These are phyloP conservation scores for Apamea sordens DNA, from an alignment of 2,888 invertebrate genomes.

Conservation along the genomic window DNA sequence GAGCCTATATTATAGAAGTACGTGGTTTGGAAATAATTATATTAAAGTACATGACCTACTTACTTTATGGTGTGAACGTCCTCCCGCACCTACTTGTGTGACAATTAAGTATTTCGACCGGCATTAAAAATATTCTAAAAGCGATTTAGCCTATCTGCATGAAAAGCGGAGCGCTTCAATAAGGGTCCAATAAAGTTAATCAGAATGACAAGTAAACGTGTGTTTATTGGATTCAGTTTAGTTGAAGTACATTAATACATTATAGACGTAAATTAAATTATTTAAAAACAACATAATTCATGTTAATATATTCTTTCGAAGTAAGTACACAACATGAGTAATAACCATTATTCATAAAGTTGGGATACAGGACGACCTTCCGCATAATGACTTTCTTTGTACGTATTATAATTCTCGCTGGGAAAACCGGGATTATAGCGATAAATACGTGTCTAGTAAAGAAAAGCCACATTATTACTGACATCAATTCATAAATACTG, in stretches of 20 bases:
- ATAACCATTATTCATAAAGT: constrained; percentile 43
- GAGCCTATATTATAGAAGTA: background rate
- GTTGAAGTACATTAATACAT: background rate
- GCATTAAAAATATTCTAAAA: constrained; percentile 24
- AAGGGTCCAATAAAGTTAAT: background rate
- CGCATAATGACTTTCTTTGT: constrained; percentile 56
- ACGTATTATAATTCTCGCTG: constrained; percentile 19
- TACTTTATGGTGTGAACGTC: constrained; percentile 43
- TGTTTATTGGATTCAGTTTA: background rate
- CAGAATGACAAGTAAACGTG: background rate
- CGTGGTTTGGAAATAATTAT: constrained; percentile 8
- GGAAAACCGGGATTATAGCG: constrained; percentile 49
- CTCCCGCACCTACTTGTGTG: constrained; percentile 26
- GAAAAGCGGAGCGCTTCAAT: constrained; percentile 3
- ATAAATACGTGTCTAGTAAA: constrained; percentile 33
- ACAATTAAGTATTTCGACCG: constrained; percentile 30
- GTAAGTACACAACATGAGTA: constrained; percentile 28
- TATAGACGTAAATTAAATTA: background rate
- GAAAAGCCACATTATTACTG: constrained; percentile 33
- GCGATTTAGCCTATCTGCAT: constrained; percentile 12
- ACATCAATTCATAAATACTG: constrained; percentile 24
- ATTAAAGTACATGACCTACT: constrained; percentile 42
- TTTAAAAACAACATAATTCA: constrained; percentile 9
- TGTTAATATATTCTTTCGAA: constrained; percentile 40
- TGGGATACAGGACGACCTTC: constrained; percentile 34